phyloP scores from a whole-genome alignment of 1,140 invertebrate species.

The Spodoptera frugiperda region DNA sequence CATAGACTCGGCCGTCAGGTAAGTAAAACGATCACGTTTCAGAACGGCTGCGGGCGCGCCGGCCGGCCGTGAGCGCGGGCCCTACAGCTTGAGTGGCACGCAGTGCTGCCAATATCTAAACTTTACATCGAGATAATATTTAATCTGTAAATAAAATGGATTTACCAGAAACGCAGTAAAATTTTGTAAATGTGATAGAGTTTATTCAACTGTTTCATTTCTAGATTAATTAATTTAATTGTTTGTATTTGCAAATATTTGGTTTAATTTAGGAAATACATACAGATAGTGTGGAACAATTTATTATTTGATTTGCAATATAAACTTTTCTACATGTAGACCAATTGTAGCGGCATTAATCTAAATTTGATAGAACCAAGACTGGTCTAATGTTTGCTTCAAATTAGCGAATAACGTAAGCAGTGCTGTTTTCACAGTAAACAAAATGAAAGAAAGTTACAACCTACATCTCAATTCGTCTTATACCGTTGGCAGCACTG shows the following conservation, averaged over 20 bases:
- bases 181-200: too few species aligned
- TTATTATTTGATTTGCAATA: too few species aligned
- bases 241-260: too few species aligned
- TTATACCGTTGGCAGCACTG: slow-evolving; percentile 45
- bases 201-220: too few species aligned
- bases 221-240: too few species aligned
- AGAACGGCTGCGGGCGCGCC: slow-evolving; percentile 48
- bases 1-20: slow-evolving; percentile 50
- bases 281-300: too few species aligned
- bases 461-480: slow-evolving; percentile 42
- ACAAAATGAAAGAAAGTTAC: slow-evolving; percentile 40
- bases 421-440: slow-evolving; percentile 1
- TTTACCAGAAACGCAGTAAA: neutral
- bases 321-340: too few species aligned
- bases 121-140: slow-evolving; percentile 6
- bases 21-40: slow-evolving; percentile 60
- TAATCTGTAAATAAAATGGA: neutral
- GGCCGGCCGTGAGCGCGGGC: neutral
- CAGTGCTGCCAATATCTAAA: slow-evolving; percentile 44
- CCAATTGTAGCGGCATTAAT: too few species aligned
- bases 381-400: neutral
- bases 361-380: too few species aligned
- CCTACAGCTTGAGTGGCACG: slow-evolving; percentile 38
- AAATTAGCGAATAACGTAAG: slow-evolving; percentile 11
- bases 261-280: too few species aligned